Conservation (phyloP, 2,113 vertebrate genomes). For the Spilogale gracilis region DNA sequence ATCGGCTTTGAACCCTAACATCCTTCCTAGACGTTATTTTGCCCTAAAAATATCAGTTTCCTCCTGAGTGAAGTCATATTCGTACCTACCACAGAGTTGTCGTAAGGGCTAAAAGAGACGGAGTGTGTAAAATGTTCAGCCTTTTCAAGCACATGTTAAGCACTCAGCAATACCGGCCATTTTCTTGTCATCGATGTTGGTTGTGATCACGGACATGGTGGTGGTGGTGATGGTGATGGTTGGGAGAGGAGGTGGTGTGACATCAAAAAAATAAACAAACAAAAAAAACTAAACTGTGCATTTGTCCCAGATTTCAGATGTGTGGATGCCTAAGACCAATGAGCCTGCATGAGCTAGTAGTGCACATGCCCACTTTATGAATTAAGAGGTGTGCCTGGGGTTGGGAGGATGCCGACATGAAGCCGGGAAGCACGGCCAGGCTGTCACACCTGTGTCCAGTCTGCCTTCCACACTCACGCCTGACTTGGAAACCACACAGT, state of each 20-base stretch:
- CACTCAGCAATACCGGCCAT: neutral
- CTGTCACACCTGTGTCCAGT: rapidly evolving
- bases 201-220: neutral
- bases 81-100: neutral
- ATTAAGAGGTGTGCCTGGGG: neutral
- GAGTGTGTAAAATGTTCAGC: neutral
- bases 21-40: neutral
- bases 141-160: neutral
- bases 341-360: neutral
- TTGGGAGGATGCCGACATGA: neutral
- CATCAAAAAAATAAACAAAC: neutral
- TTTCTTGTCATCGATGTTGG: neutral
- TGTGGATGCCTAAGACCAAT: neutral
- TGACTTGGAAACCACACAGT: neutral
- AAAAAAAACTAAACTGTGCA: neutral
- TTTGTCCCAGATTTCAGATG: neutral
- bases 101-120: neutral
- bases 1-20: neutral
- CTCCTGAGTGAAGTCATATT: neutral
- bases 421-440: rapidly evolving
- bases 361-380: neutral
- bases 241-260: neutral
- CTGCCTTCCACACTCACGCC: neutral
- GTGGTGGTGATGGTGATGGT: rapidly evolving
- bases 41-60: neutral